phyloP scores from a whole-genome alignment of 2,113 vertebrate species.

The Ceuthmochares aereus region DNA sequence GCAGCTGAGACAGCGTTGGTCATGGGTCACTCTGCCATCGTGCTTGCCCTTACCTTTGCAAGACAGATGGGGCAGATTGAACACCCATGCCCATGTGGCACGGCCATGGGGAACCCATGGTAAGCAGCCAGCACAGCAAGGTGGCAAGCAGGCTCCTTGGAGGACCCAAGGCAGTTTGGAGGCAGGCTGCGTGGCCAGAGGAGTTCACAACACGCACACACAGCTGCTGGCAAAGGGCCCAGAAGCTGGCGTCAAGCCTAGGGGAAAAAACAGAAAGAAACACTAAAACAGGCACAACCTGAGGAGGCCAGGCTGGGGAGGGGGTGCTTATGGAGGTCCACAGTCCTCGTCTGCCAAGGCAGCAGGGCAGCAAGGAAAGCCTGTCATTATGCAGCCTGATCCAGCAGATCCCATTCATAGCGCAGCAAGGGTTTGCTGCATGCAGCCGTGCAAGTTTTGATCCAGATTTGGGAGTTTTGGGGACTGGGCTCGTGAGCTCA shows the following conservation, averaged over 20 bases:
- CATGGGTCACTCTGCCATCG: rapidly evolving
- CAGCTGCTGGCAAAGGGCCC: not conserved
- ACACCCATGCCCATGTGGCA: rapidly evolving
- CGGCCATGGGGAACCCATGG: rapidly evolving
- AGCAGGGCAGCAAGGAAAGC: not conserved
- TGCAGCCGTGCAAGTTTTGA: not conserved
- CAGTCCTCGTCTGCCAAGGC: not conserved
- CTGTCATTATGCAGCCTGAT: rapidly evolving
- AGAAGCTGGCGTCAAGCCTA: not conserved
- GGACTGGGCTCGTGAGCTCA: not conserved
- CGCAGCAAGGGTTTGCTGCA: not conserved
- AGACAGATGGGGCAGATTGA: not conserved
- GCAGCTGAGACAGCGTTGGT: rapidly evolving
- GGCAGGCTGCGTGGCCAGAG: not conserved
- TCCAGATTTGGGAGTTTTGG: not conserved
- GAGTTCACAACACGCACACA: rapidly evolving
- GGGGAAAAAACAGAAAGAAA: not conserved
- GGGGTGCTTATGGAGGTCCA: rapidly evolving
- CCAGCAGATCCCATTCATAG: rapidly evolving
- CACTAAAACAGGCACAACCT: not conserved
- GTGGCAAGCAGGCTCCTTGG: rapidly evolving
- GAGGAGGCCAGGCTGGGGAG: not conserved
- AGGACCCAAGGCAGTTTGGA: not conserved
- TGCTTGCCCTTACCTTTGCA: rapidly evolving
- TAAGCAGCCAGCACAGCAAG: not conserved